Evolutionary conservation across 2,797 vertebrate species (phyloP), one percentile per base, ranked within the genome.

Genomic region (Epinephelus awoara): DNA sequence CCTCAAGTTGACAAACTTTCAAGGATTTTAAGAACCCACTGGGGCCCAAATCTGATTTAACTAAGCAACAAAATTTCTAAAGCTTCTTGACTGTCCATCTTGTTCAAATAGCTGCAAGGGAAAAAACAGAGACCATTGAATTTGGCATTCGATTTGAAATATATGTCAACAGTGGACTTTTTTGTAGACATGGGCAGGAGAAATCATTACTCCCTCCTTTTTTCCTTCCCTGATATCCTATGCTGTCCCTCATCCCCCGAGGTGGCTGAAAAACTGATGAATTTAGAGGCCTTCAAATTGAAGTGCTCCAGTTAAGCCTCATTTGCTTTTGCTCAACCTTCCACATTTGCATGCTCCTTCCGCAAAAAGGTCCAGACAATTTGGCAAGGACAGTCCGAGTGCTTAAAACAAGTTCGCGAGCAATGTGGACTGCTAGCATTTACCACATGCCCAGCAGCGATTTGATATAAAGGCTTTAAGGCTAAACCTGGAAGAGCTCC

Each of bases 281-380:
- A 58, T 75, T 78, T 73, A 51, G 23, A 81, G 66, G 68, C 21
- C 51, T 73, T 72, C 34, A 68, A 77, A 72, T 81, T 79, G 59
- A 58, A 78, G 56, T 17, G 47, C 61, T 84, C 51, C 75, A 66
- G 76, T 79, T 85, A 83, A 85, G 85, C 79, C 79, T 79, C 72
- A 84, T 93, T 88, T 86, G 47, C 75, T 79, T 54, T 76, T 21
- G 72, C 66, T 42, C 40, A 12, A 10, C 40, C 40, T 72, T 70
- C 55, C 70, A 78, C 57, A 86, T 91, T 85, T 89, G 77, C 83
- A 89, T 86, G 72, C 84, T 82, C 57, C 71, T 73, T 78, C 70
- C 74, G 72, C 34, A 59, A 84, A 69, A 84, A 65, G 34, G 78
- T 86, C 69, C 72, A 75, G 87, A 79, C 75, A 75, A 77, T 85